Evolutionary conservation across 92 coral and sea anemone genomes (phyloP).

Genomic region (Palythoa grandiflora): DNA sequence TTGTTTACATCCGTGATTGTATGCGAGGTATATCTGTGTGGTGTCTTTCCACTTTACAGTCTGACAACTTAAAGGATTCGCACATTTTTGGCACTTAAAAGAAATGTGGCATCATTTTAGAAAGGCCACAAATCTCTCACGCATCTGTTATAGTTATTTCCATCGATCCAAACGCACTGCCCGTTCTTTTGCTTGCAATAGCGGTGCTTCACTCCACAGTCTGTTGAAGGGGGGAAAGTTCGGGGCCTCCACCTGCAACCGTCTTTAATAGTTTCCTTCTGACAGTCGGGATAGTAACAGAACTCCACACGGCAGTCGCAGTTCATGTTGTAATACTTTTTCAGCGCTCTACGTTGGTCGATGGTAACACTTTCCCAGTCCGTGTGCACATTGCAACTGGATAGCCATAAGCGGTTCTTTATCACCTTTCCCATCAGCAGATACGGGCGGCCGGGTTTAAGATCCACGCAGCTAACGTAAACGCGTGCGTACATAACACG

Average conservation of each 20-base stretch:
- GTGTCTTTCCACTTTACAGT: neutral
- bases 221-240: slow-evolving; percentile 48
- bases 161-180: slow-evolving; percentile 52
- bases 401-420: slow-evolving; percentile 62
- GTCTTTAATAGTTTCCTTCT: slow-evolving; percentile 9
- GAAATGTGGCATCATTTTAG: neutral
- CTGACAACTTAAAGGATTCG: neutral
- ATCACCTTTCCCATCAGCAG: slow-evolving; percentile 80
- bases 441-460: slow-evolving; percentile 67
- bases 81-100: neutral
- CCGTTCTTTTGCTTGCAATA: slow-evolving; percentile 42
- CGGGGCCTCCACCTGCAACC: slow-evolving; percentile 57
- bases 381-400: slow-evolving; percentile 53
- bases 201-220: slow-evolving; percentile 63
- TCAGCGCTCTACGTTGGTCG: slow-evolving; percentile 67
- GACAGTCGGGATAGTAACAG: slow-evolving; percentile 64
- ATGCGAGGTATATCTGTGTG: neutral
- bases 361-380: slow-evolving; percentile 65
- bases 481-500: slow-evolving; percentile 52
- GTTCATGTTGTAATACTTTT: slow-evolving; percentile 63
- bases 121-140: slow-evolving; percentile 48
- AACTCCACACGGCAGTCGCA: slow-evolving; percentile 68
- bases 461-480: slow-evolving; percentile 55
- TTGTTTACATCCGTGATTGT: neutral
- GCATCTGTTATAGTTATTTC: slow-evolving; percentile 54